These are phyloP conservation scores for Callaeas wilsoni DNA, from an alignment of 2,113 vertebrate genomes.

Conservation along the genomic window DNA sequence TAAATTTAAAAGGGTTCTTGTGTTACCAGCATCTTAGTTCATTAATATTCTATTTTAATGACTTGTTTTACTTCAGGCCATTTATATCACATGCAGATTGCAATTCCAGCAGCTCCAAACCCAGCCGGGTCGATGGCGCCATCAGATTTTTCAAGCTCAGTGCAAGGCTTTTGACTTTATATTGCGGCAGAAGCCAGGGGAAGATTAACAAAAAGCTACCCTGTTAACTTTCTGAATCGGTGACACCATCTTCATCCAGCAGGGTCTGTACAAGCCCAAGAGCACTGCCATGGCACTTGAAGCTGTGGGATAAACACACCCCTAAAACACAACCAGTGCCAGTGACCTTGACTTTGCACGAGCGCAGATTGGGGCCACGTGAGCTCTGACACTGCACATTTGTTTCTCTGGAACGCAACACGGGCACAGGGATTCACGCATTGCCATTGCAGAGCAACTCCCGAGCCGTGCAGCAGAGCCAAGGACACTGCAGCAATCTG, in stretches of 20 bases:
- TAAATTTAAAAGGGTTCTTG: neutral
- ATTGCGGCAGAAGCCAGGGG: neutral
- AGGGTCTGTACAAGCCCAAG: neutral
- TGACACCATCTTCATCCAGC: neutral
- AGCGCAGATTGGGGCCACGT: rapidly evolving
- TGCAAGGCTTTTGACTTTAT: neutral
- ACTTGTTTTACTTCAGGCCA: slow-evolving; percentile 32
- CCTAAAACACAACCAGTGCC: neutral
- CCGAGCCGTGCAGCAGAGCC: rapidly evolving
- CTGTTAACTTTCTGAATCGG: neutral
- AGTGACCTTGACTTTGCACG: neutral
- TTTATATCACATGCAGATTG: slow-evolving; percentile 9
- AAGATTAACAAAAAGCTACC: neutral
- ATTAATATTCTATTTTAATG: slow-evolving; percentile 42
- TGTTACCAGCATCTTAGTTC: neutral
- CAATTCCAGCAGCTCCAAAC: neutral
- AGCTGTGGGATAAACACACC: neutral
- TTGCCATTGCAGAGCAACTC: neutral
- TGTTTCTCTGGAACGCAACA: rapidly evolving
- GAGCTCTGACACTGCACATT: neutral
- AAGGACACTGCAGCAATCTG: neutral
- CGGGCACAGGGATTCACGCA: neutral
- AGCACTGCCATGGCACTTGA: rapidly evolving
- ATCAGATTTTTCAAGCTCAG: neutral
- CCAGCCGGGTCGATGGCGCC: neutral